Conservation (phyloP, 2,797 vertebrate genomes). For the Gambusia yucatana region DNA sequence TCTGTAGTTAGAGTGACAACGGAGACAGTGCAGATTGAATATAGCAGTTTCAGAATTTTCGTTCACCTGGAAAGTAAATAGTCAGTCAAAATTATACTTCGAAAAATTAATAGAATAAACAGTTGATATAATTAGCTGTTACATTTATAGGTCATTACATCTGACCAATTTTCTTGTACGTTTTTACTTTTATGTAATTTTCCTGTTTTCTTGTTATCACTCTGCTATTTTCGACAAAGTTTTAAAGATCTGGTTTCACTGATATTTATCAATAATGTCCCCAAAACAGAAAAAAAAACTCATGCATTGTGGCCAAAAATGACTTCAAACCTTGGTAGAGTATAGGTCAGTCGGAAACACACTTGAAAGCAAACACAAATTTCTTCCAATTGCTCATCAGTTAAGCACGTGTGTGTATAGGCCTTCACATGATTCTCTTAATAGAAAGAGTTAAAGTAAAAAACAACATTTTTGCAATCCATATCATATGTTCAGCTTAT, state of each 20-base stretch:
- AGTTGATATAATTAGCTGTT: not conserved
- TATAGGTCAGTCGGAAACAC: not conserved
- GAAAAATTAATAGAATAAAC: not conserved
- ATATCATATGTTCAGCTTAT: constrained; percentile 8
- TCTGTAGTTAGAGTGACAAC: not conserved
- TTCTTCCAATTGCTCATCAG: not conserved
- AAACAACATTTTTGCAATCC: not conserved
- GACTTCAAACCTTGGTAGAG: not conserved
- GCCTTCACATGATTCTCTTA: no score
- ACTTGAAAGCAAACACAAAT: not conserved
- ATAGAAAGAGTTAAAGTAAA: not conserved
- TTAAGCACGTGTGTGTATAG: not conserved
- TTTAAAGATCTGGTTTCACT: not conserved
- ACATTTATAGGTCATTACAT: not conserved
- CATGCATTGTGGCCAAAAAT: not conserved
- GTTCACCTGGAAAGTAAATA: not conserved
- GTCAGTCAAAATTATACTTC: not conserved
- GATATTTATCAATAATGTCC: not conserved
- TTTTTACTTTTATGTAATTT: not conserved
- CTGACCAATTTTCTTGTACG: not conserved
- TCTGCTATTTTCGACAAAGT: not conserved
- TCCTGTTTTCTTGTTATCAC: not conserved
- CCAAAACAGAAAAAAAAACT: not conserved
- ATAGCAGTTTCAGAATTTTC: not conserved
- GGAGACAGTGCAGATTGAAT: not conserved